Base-by-base conservation (phyloP, 2,888 invertebrate species). In the Caenorhabditis imperialis region DNA sequence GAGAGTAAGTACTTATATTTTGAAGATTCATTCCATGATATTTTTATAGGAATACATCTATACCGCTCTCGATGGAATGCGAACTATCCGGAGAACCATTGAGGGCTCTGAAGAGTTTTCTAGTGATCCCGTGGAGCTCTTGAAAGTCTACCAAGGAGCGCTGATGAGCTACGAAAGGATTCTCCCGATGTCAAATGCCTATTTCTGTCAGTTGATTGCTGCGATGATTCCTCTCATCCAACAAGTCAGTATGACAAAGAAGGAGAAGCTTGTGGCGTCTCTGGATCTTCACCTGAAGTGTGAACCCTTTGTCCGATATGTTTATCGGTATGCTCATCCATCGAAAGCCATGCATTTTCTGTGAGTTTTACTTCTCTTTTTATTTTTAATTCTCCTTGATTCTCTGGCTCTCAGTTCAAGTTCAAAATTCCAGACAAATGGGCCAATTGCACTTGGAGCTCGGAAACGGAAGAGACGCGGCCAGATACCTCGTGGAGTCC, bases 261-360 rank as follows among this genome's bases (percentile, higher is more conserved):
- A 55, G 12, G 74, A 74, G 23, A 27, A 47, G 25, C 12, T 62
- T 14, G 40, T 74, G 0, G 61, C 74, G 16, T 61, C 67, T 1
- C 27, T 74, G 22, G 74, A 74, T 47, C 53, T 74, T 7, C 74
- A 74, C 30, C 8, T 27, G 4, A 74, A 74, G 16, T 74, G 74
- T 37, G 75, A 75, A 60, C 62, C 69, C 22, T 75, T 75, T 44
- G 75, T 75, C 2, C 60, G 75, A 38, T 75, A 75, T 20, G 65
- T 70, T 4, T 75, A 69, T 22, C 58, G 75, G 14, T 70, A 70
- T 40, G 75, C 75, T 37, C 75, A 75, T 70, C 75, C 75, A 10
- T 63, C 75, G 1, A 75, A 75, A 48, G 70, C 70, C 0, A 75
- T 70, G 75, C 75, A 70, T 35, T 65, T 70, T 20, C 35, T 70